Conservation (phyloP, 2,888 invertebrate genomes). For the Caenorhabditis japonica region DNA sequence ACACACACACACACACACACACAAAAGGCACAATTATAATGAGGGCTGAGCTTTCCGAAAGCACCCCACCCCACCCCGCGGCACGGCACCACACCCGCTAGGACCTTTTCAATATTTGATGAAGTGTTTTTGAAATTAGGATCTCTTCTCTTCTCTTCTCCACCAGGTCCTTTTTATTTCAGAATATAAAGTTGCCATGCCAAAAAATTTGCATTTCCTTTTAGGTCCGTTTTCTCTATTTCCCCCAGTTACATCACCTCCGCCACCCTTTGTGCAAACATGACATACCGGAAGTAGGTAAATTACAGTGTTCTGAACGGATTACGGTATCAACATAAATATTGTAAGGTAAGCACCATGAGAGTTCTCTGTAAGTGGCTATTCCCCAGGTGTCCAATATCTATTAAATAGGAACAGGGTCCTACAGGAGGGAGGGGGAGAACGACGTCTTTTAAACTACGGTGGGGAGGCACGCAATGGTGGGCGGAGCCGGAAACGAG, state of each 20-base stretch:
- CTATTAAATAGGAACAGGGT: no score
- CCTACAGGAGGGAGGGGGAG: neutral
- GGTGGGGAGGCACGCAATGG: conserved; percentile 19
- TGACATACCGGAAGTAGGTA: conserved; percentile 44
- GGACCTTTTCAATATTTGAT: conserved; percentile 42
- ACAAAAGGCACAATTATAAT: conserved; percentile 32
- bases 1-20: conserved; percentile 27
- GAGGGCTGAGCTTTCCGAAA: conserved; percentile 12
- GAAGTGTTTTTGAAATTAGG: conserved; percentile 26
- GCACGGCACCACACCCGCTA: neutral
- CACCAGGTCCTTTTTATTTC: no score
- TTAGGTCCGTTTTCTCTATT: neutral
- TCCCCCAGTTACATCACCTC: neutral
- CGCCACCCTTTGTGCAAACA: no score
- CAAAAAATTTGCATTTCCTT: conserved; percentile 33
- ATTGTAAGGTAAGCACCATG: conserved; percentile 27
- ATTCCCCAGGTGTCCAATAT: conserved; percentile 19
- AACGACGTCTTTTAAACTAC: conserved; percentile 22
- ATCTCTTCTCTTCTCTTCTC: neutral
- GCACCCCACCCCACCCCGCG: neutral
- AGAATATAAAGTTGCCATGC: no score
- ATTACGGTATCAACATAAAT: conserved; percentile 22
- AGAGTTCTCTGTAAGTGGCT: conserved; percentile 14
- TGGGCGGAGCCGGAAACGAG: conserved; percentile 33
- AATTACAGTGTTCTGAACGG: neutral